phyloP scores from a whole-genome alignment of 2,888 invertebrate species.

The Eueremaeus valkanovi region DNA sequence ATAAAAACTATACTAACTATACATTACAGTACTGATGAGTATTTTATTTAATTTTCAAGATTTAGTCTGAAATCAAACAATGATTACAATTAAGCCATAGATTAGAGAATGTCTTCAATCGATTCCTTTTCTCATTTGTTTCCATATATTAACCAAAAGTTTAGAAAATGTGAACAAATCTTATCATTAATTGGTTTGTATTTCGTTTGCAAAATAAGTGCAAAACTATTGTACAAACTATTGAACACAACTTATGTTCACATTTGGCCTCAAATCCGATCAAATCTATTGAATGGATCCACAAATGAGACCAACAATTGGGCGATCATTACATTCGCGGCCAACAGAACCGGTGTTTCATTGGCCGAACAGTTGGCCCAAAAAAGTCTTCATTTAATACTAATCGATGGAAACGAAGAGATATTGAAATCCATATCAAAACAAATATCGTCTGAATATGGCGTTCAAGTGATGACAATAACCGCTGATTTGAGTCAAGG shows the following conservation, averaged over 20 bases:
- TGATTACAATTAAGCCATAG: neutral
- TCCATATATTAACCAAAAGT: neutral
- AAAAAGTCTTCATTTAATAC: slow-evolving; percentile 9
- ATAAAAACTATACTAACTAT: too few species aligned
- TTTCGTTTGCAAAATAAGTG: slow-evolving; percentile 6
- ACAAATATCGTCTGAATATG: neutral
- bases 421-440: neutral
- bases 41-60: too few species aligned
- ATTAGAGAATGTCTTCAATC: neutral
- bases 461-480: slow-evolving; percentile 28
- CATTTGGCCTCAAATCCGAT: slow-evolving; percentile 5
- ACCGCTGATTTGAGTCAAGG: slow-evolving; percentile 15
- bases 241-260: neutral
- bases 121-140: slow-evolving; percentile 15
- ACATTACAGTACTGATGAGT: too few species aligned
- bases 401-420: slow-evolving; percentile 5
- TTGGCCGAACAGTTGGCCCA: neutral
- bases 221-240: neutral
- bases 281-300: neutral
- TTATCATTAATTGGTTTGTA: slow-evolving; percentile 14
- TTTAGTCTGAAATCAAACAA: too few species aligned
- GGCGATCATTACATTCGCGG: neutral
- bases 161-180: neutral
- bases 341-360: slow-evolving; percentile 1
- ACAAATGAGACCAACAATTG: neutral